Conservation (phyloP, 2,888 invertebrate species). For the Scrobipalpa atriplicella region DNA sequence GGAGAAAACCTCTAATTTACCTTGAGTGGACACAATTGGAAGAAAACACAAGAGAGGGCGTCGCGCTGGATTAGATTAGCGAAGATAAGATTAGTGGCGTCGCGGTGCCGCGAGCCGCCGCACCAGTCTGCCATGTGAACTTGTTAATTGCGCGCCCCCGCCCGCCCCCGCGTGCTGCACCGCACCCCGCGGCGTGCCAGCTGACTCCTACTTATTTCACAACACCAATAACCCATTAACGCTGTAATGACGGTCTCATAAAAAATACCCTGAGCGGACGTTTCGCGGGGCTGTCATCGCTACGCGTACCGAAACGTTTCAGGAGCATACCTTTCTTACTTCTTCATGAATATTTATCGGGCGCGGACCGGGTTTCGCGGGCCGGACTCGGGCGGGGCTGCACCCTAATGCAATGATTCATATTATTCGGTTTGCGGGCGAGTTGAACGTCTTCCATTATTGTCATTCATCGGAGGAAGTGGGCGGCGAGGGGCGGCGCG, state of each 20-base stretch:
- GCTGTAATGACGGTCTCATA: conserved; percentile 38
- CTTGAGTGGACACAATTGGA: conserved; percentile 80
- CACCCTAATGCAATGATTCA: conserved; percentile 83
- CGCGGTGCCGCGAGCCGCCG: conserved; percentile 44
- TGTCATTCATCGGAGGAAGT: conserved; percentile 83
- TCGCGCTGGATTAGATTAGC: conserved; percentile 77
- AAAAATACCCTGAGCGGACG: conserved; percentile 38
- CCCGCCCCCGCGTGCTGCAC: conserved; percentile 31
- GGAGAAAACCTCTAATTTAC: conserved; percentile 77
- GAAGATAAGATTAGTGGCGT: conserved; percentile 77
- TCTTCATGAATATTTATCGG: conserved; percentile 64
- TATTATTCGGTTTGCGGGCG: conserved; percentile 82
- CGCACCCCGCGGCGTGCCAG: conserved; percentile 39
- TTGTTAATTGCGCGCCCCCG: conserved; percentile 60
- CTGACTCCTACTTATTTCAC: conserved; percentile 37
- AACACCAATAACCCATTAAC: conserved; percentile 38
- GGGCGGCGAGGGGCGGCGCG: conserved; percentile 78
- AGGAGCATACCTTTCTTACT: conserved; percentile 51
- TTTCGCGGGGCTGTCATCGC: conserved; percentile 44
- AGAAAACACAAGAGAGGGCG: conserved; percentile 80
- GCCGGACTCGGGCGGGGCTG: conserved; percentile 78
- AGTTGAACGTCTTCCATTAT: conserved; percentile 83
- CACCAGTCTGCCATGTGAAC: conserved; percentile 59
- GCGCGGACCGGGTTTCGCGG: conserved; percentile 57
- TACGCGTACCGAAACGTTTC: conserved; percentile 43